These are phyloP conservation scores for Hemibagrus guttatus DNA, from an alignment of 2,797 vertebrate genomes.

Conservation along the genomic window DNA sequence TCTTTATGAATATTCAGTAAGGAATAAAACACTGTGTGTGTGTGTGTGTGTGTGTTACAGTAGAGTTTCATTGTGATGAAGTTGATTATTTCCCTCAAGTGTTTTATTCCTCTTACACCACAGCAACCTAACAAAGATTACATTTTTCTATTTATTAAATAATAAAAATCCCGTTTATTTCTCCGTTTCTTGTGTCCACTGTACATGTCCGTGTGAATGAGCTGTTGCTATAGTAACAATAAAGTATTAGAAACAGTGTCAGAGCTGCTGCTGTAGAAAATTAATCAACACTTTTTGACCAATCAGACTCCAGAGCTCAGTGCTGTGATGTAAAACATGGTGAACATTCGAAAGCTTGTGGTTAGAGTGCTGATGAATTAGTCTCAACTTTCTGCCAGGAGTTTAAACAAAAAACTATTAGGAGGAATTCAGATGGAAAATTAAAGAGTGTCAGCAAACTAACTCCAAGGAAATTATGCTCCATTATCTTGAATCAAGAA, in stretches of 20 bases:
- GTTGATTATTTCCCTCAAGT: neutral
- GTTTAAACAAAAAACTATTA: slow-evolving; percentile 43
- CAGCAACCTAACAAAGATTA: neutral
- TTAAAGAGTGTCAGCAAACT: slow-evolving; percentile 27
- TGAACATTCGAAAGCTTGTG: too few species aligned
- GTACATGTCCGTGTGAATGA: neutral
- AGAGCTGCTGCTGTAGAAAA: neutral
- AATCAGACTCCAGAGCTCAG: neutral
- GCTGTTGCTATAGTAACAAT: neutral
- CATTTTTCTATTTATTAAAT: neutral
- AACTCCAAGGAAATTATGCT: neutral
- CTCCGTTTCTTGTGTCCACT: neutral
- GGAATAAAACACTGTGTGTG: neutral
- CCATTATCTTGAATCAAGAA: neutral
- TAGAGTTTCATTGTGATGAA: neutral
- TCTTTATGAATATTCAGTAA: neutral
- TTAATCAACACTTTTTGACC: neutral
- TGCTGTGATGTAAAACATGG: neutral
- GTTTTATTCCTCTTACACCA: neutral
- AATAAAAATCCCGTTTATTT: neutral
- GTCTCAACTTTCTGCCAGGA: slow-evolving; percentile 20
- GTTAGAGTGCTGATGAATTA: neutral
- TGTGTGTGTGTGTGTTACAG: neutral
- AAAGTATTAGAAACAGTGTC: neutral
- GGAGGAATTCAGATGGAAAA: slow-evolving; percentile 41